Evolutionary conservation across 2,113 vertebrate genomes (phyloP), one percentile per base, ranked within the genome.

Genomic region (Chascanopsetta lugubris): DNA sequence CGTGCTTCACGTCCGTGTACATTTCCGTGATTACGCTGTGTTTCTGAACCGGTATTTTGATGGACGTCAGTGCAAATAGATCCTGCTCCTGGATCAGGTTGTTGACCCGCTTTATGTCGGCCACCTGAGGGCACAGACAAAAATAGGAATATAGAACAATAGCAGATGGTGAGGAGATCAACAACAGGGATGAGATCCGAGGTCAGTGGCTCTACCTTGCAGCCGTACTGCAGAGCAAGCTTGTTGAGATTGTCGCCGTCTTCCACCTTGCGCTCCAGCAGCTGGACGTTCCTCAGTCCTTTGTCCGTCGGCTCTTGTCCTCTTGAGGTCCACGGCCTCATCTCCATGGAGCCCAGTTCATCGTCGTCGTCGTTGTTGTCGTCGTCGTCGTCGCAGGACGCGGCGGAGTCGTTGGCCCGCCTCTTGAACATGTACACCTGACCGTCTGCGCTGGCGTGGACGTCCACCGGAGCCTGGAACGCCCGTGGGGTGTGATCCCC

Each of bases 81-180:
- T 98, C 97, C 87, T 98, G 97, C 61, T 98, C 97, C 60, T 92
- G 87, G 58, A 99, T 93, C 18, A 99, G 94, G 88, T 95, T 97
- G 91, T 98, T 99, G 40, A 94, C 91, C 2, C 93, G 92, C 83
- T 98, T 98, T 85, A 98, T 94, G 65, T 98, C 96, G 0, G 96
- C 94, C 6, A 99, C 97, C 97, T 99, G 61, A 46, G 34, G 54
- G 51, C 54, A 72, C 20, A 66, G 75, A 85, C 11, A 78, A 45
- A 62, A 20, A 62, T 58, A 43, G 51, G 61, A 42, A 2, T 18
- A 4, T 10, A 42, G 22, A n/a, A 27, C 40, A 67, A 22, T 11
- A 15, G 4, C 12, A 2, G 38, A 27, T 34, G 5, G 10, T 34
- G 32, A 34, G 32, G 32, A 11, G 15, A 27, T 8, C 15, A 50